Evolutionary conservation across 2,888 invertebrate genomes (phyloP), one percentile per base, ranked within the genome.

Genomic region (Stenodera caucasica): DNA sequence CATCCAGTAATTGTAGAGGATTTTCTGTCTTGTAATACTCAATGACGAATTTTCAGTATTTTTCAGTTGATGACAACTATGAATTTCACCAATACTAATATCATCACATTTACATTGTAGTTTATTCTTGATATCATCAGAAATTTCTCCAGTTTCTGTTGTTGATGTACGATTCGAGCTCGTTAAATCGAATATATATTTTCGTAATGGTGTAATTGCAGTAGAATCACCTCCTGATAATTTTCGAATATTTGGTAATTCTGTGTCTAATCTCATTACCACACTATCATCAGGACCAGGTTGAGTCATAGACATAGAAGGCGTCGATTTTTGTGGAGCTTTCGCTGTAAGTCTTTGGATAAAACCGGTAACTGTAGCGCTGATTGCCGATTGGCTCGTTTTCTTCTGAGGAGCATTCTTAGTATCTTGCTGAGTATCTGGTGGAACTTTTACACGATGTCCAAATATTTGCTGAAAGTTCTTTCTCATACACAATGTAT

Each of bases 31-130:
- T 52, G 68, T 59, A 14, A 75, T 65, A 49, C 64, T 63, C 4
- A 70, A 49, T 35, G 65, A 35, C 54, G 55, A 40, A 58, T 53
- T 45, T 55, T 49, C 29, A 57, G 53, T 63, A 63, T 14, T 62
- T 63, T 56, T 58, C 62, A 12, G 4, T 52, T 30, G 55, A 37
- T 60, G 58, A 51, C 74, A 75, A 2, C 60, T 49, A 61, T 74
- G 75, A 15, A 78, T 63, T 66, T 78, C 78, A 4, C 78, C 78
- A n/a, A 70, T 70, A 56, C 76, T 77, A 5, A 65, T 60, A 45
- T 45, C 23, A 49, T 67, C 71, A 57, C 73, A 72, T 14, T 60
- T 66, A 54, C 70, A 71, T 33, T 58, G 70, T 12, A 74, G 57
- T 67, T 76, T 76, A 8, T 76, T 2, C 5, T 26, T 76, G 52